Evolutionary conservation across 1,140 invertebrate genomes (phyloP).

Genomic region (Macrobrachium nipponense): DNA sequence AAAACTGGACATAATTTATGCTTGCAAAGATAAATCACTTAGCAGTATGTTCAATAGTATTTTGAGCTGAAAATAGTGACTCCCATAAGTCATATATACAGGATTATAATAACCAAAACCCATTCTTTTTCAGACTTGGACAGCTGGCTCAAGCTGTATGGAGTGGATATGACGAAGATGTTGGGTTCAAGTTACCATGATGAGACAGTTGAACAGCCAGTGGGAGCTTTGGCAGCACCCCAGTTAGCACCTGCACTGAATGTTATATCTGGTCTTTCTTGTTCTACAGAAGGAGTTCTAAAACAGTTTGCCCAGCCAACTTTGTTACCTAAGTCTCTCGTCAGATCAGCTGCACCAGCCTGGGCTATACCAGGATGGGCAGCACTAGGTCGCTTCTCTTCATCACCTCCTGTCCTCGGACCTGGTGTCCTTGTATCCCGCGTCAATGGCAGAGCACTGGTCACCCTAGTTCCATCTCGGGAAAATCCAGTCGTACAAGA

Average conservation of each 20-base stretch:
- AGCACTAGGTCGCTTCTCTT: conserved; percentile 75
- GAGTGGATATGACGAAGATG: conserved; percentile 87
- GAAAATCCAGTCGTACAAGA: conserved; percentile 90
- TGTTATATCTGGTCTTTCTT: conserved; percentile 87
- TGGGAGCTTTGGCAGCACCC: conserved; percentile 70
- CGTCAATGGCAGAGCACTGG: conserved; percentile 78
- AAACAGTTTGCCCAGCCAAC: conserved; percentile 56
- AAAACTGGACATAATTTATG: too few species aligned
- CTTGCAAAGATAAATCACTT: too few species aligned
- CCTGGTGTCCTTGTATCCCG: conserved; percentile 89
- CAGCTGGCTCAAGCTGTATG: conserved; percentile 88
- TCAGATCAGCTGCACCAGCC: conserved; percentile 74
- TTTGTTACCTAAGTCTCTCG: conserved; percentile 46
- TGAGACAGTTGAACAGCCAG: conserved; percentile 62
- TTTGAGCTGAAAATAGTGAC: too few species aligned
- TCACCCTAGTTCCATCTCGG: conserved; percentile 80
- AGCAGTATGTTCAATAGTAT: too few species aligned
- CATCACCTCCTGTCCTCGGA: conserved; percentile 86
- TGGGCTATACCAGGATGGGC: conserved; percentile 76
- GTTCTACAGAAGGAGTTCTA: conserved; percentile 72
- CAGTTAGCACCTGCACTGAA: conserved; percentile 82
- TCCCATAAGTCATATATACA: too few species aligned
- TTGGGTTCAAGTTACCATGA: conserved; percentile 82
- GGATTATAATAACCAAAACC: not conserved
- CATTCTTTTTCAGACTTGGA: conserved; percentile 75